Percentiles rank a stretch among this genome's conserved stretches.
Conservation (phyloP, 92 coral and sea anemone species). For the Ricordea florida region DNA sequence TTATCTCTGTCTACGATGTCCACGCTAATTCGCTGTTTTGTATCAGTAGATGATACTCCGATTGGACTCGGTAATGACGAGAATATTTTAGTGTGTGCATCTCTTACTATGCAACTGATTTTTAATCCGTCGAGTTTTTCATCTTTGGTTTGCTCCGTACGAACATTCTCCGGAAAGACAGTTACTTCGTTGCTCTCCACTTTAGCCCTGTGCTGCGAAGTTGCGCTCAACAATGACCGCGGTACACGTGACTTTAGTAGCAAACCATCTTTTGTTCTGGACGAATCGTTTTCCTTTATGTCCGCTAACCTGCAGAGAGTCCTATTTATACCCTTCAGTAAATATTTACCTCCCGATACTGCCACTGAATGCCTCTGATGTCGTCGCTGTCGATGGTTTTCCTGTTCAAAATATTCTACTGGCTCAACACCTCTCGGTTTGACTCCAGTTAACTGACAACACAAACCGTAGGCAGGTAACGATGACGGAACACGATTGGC, state of each 20-base stretch:
- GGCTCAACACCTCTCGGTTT: background rate
- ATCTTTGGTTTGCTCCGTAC: conserved; percentile 4
- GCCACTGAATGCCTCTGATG: conserved; percentile 5
- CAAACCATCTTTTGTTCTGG: conserved; percentile 1
- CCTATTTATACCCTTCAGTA: conserved; percentile 25
- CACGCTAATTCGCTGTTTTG: background rate
- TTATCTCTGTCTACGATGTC: background rate
- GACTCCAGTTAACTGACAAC: conserved; percentile 31
- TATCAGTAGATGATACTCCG: background rate
- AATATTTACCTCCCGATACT: conserved; percentile 20
- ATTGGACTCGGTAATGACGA: background rate
- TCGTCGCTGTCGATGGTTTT: background rate
- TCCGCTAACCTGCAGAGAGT: conserved; percentile 27
- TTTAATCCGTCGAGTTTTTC: background rate
- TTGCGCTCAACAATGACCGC: background rate
- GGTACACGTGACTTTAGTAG: conserved; percentile 5
- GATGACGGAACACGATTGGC: background rate
- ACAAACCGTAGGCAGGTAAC: conserved; percentile 31
- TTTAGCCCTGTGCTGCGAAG: background rate
- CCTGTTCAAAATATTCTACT: background rate
- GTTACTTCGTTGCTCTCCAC: background rate
- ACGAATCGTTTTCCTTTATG: conserved; percentile 13
- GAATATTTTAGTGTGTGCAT: background rate
- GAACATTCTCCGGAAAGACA: conserved; percentile 7
- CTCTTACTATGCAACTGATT: conserved; percentile 13